Conservation (phyloP, 2,797 vertebrate genomes). For the Anguilla anguilla region DNA sequence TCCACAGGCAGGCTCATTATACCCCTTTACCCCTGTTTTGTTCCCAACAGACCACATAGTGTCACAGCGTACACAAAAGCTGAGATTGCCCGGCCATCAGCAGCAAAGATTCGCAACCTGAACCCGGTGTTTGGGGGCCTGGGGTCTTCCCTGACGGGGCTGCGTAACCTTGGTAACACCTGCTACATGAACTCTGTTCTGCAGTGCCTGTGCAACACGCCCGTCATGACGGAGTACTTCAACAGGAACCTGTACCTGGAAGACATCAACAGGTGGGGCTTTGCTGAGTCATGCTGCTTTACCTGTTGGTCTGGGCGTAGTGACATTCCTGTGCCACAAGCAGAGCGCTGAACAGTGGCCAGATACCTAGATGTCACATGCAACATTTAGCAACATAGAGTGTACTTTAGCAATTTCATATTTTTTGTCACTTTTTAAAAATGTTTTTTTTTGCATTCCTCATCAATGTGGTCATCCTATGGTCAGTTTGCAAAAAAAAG, state of each 20-base stretch:
- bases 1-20: neutral
- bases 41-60: slow-evolving; percentile 63
- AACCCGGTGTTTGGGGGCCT: slow-evolving; percentile 93
- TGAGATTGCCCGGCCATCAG: slow-evolving; percentile 88
- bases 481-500: neutral
- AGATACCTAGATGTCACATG: neutral
- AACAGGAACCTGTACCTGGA: slow-evolving; percentile 88
- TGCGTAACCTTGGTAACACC: slow-evolving; percentile 97
- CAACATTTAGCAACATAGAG: neutral
- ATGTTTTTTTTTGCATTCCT: neutral
- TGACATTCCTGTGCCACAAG: neutral
- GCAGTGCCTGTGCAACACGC: slow-evolving; percentile 96
- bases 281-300: neutral
- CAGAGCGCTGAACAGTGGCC: neutral
- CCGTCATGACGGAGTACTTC: slow-evolving; percentile 90
- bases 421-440: neutral
- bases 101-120: slow-evolving; percentile 90
- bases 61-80: slow-evolving; percentile 81
- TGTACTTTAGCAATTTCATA: neutral
- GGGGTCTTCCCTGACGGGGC: slow-evolving; percentile 89
- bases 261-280: slow-evolving; percentile 90
- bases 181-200: slow-evolving; percentile 99
- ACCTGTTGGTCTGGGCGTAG: neutral
- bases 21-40: neutral
- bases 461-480: neutral